These are phyloP conservation scores for Bombus terrestris DNA, from an alignment of 1,140 invertebrate species.

Conservation along the genomic window DNA sequence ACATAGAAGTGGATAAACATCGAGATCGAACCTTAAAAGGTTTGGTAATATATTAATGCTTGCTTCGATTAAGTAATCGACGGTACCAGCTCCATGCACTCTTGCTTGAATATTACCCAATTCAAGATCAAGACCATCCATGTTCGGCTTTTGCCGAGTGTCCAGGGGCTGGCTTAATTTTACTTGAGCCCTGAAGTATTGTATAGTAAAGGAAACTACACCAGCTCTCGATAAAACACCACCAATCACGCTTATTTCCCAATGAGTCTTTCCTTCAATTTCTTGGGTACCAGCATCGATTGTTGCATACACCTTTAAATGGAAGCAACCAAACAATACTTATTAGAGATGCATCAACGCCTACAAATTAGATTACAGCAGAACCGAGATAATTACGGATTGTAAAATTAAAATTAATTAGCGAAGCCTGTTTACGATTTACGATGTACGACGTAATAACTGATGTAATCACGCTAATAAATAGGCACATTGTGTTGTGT, in stretches of 20 bases:
- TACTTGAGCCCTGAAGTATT: slow-evolving; percentile 88
- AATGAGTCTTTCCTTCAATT: slow-evolving; percentile 89
- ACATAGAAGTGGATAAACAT: neutral
- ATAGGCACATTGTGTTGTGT: neutral
- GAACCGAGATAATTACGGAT: neutral
- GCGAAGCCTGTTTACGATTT: neutral
- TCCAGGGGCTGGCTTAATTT: slow-evolving; percentile 90
- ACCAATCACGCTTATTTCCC: slow-evolving; percentile 88
- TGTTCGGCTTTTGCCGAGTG: slow-evolving; percentile 86
- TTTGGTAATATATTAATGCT: slow-evolving; percentile 91
- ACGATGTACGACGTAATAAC: slow-evolving; percentile 19
- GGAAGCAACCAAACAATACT: slow-evolving; percentile 11
- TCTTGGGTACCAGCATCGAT: slow-evolving; percentile 91
- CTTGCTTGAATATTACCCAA: slow-evolving; percentile 91
- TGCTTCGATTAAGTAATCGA: slow-evolving; percentile 91
- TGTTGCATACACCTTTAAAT: slow-evolving; percentile 81
- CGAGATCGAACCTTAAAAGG: slow-evolving; percentile 84
- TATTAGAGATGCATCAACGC: slow-evolving; percentile 5
- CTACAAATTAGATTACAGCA: slow-evolving; percentile 41
- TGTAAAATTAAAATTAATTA: slow-evolving; percentile 4
- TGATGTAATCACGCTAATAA: slow-evolving; percentile 11
- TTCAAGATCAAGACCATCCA: slow-evolving; percentile 89
- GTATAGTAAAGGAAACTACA: slow-evolving; percentile 88
- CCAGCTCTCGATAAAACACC: slow-evolving; percentile 88
- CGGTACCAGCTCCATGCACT: slow-evolving; percentile 88